phyloP scores from a whole-genome alignment of 2,113 vertebrate genomes.

The Agelaius phoeniceus region DNA sequence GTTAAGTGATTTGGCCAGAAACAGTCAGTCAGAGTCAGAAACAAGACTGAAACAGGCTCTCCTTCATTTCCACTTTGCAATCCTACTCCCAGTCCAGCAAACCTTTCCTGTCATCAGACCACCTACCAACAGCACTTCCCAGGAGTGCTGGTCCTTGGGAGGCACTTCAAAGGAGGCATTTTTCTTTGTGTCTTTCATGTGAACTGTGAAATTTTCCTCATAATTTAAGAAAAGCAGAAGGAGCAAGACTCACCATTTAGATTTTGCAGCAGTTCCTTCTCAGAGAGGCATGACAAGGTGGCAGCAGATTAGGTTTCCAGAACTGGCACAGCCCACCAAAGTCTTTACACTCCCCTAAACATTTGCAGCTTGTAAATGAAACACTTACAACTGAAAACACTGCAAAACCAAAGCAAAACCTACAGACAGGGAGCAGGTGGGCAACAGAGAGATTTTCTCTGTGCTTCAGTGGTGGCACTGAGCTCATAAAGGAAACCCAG shows the following conservation, averaged over 20 bases:
- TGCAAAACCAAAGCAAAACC: background rate
- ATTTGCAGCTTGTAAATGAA: background rate
- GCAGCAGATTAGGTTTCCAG: background rate
- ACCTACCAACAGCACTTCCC: background rate
- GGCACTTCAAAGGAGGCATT: background rate
- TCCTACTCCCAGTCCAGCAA: background rate
- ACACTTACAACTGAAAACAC: background rate
- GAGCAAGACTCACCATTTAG: background rate
- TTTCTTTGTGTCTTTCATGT: background rate
- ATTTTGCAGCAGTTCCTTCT: background rate
- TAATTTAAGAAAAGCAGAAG: background rate
- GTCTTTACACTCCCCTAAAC: background rate
- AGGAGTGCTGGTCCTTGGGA: background rate
- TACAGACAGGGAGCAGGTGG: background rate
- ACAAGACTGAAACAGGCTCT: background rate
- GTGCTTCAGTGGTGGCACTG: background rate
- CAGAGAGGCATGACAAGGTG: background rate
- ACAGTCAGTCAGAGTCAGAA: background rate
- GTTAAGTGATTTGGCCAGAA: constrained; percentile 20
- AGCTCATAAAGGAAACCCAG: background rate
- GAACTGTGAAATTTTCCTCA: background rate
- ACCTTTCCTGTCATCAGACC: background rate
- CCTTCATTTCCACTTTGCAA: background rate
- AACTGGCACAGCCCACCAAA: background rate
- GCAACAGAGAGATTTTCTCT: background rate